Evolutionary conservation across 2,113 vertebrate species (phyloP), one percentile per base, ranked within the genome.

Genomic region (Chroicocephalus ridibundus): DNA sequence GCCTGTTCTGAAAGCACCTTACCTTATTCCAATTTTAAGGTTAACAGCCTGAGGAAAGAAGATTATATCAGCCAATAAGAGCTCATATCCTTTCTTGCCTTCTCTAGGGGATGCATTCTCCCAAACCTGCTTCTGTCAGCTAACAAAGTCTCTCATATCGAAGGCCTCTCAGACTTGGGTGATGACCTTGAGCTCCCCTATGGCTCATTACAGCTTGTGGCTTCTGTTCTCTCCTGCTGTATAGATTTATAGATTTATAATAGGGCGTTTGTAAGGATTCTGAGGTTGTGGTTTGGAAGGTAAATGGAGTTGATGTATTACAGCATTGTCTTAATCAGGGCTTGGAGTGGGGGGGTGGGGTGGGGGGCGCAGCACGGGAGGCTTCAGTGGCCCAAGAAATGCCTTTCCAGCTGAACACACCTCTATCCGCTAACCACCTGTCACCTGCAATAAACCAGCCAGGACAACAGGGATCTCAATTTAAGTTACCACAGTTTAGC

Each of bases 141-240:
- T 86, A 91, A 74, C 68, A 46, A 88, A 94, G 29, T 57, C 46
- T 83, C 71, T 93, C 13, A 3, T 42, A 36, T 5, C 54, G 47
- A 92, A 91, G 60, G 46, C n/a, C 46, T 74, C 42, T 77, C 68
- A 94, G 68, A n/a, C 32, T 3, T 68, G 55, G 66, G 72, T 78
- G 88, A 58, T 60, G 91, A 94, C 91, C 86, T 95, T 97, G 93
- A 95, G 80, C 19, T 95, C 88, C 91, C 76, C 69, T 83, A 83
- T 46, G 83, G 83, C 83, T 95, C 88, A 71, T 95, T 95, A 92
- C 38, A 80, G n/a, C 68, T 74, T 74, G 90, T 74, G 76, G 68
- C 64, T 93, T 92, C 85, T 92, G 27, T 66, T 90, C 38, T 90
- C 55, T 91, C 64, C n/a, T 93, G 21, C 47, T 78, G 17, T 75